Conservation (phyloP, 2,113 vertebrate species). For the Gallinago jamesoni region DNA sequence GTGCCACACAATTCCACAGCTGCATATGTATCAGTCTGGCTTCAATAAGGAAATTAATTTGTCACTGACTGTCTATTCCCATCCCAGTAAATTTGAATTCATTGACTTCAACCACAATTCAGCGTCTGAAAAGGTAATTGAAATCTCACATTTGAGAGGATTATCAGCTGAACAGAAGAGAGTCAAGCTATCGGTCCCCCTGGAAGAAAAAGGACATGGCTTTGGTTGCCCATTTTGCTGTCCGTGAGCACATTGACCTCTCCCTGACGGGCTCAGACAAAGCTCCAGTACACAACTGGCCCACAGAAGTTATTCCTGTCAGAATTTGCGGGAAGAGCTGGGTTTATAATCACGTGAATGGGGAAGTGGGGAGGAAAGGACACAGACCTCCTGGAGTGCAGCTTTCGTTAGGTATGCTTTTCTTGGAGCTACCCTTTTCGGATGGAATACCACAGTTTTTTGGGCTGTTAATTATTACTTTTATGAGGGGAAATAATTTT, state of each 20-base stretch:
- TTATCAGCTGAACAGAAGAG: background rate
- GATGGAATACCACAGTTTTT: background rate
- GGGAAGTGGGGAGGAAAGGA: background rate
- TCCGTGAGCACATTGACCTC: rapidly evolving
- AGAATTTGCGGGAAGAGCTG: background rate
- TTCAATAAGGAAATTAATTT: background rate
- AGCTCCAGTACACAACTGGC: background rate
- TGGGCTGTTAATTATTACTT: background rate
- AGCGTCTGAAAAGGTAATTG: background rate
- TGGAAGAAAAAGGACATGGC: background rate
- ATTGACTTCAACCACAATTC: background rate
- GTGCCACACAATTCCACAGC: background rate
- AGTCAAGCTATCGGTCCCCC: background rate
- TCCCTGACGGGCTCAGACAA: rapidly evolving
- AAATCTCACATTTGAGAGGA: background rate
- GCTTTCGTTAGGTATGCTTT: background rate
- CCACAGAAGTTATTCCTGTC: background rate
- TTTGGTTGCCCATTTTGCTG: background rate
- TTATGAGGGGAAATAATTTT: background rate
- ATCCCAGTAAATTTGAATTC: background rate
- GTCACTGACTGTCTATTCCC: background rate
- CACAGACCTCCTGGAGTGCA: background rate
- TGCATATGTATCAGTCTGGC: background rate
- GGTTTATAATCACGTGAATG: background rate
- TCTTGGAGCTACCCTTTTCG: background rate